Percentiles rank a stretch among this genome's conserved stretches.
phyloP scores from a whole-genome alignment of 2,888 invertebrate genomes.

The Trichogramma dendrolimi region DNA sequence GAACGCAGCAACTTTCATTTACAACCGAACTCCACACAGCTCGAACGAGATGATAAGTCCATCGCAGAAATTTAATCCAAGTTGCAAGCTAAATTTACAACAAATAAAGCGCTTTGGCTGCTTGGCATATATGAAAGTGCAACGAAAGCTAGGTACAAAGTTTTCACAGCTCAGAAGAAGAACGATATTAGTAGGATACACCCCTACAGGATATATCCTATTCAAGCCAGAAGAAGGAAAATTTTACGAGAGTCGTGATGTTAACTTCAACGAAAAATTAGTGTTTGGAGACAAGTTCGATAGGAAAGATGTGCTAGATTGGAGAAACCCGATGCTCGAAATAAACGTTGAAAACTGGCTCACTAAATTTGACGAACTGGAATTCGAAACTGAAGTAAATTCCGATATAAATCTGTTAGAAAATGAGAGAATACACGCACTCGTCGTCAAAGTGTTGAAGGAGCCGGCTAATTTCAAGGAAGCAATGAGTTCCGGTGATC shows the following conservation, averaged over 20 bases:
- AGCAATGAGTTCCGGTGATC: neutral
- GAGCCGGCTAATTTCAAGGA: neutral
- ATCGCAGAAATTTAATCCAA: conserved; percentile 18
- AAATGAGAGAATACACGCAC: neutral
- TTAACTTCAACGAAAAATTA: conserved; percentile 32
- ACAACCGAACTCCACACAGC: conserved; percentile 12
- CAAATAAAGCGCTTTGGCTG: conserved; percentile 23
- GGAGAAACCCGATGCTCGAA: neutral
- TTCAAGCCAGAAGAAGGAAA: too few relatives aligned
- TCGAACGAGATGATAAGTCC: conserved; percentile 13
- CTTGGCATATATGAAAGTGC: conserved; percentile 24
- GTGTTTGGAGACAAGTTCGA: conserved; percentile 30
- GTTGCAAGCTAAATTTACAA: conserved; percentile 15
- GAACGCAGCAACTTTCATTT: conserved; percentile 22
- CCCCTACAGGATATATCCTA: neutral
- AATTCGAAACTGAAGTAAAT: neutral
- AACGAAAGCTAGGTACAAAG: conserved; percentile 14
- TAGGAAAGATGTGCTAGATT: neutral
- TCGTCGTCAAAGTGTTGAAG: neutral
- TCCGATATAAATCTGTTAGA: too few relatives aligned
- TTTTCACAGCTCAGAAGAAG: neutral
- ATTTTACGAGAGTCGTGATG: conserved; percentile 9
- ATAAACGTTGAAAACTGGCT: neutral
- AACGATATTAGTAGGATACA: conserved; percentile 23
- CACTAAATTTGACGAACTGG: neutral